Evolutionary conservation across 2,888 invertebrate genomes (phyloP).

Genomic region (Thyatira batis): DNA sequence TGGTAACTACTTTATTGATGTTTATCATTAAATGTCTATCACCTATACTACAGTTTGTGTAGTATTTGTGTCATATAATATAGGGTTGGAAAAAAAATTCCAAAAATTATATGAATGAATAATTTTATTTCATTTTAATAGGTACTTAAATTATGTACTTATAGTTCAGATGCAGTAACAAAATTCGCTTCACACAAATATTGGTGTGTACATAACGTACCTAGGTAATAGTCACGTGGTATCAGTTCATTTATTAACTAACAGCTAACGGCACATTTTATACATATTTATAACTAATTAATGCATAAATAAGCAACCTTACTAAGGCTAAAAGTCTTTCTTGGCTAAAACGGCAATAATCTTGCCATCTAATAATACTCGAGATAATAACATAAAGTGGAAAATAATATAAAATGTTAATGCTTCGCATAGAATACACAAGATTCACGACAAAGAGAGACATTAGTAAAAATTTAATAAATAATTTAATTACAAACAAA

Average conservation of each 20-base stretch:
- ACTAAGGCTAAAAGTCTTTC: constrained; percentile 74
- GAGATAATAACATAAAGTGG: constrained; percentile 48
- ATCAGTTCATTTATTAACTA: constrained; percentile 68
- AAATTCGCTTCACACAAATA: constrained; percentile 51
- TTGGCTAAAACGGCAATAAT: constrained; percentile 65
- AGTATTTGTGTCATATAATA: constrained; percentile 4
- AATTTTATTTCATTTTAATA: constrained; percentile 61
- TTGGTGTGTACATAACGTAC: constrained; percentile 50
- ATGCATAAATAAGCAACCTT: constrained; percentile 71
- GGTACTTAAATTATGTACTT: constrained; percentile 52
- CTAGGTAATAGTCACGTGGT: constrained; percentile 54
- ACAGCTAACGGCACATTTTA: constrained; percentile 65
- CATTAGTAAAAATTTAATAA: constrained; percentile 49
- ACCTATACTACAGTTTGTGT: too few relatives aligned
- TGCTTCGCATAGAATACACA: constrained; percentile 44
- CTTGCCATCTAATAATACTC: constrained; percentile 66
- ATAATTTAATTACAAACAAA: constrained; percentile 44
- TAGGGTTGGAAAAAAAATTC: constrained; percentile 30
- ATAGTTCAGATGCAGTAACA: constrained; percentile 56
- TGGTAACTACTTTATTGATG: too few relatives aligned
- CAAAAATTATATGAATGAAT: constrained; percentile 43
- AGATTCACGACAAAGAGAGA: constrained; percentile 37
- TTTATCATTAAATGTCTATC: too few relatives aligned
- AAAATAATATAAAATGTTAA: constrained; percentile 40
- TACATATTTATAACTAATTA: constrained; percentile 49